Conservation (phyloP, 2,888 invertebrate genomes). For the Sinelater perroti region DNA sequence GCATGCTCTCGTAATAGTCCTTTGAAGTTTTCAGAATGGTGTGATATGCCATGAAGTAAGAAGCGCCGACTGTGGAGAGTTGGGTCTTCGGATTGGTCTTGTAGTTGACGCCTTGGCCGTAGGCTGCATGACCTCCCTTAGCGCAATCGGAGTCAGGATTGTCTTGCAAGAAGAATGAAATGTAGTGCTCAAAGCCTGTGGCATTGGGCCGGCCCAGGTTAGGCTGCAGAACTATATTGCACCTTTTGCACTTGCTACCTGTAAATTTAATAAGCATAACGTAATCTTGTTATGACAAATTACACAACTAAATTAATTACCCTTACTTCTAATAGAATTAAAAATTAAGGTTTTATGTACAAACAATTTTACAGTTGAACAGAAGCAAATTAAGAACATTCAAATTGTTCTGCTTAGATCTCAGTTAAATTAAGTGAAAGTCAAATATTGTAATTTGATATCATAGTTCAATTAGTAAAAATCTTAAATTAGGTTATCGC, state of each 20-base stretch:
- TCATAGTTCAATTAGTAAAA: too few species aligned
- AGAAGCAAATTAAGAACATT: too few species aligned
- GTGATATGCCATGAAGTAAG: slow-evolving; percentile 96
- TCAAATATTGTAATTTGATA: too few species aligned
- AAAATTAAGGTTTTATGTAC: too few species aligned
- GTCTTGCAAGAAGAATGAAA: slow-evolving; percentile 84
- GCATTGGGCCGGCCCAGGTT: slow-evolving; percentile 68
- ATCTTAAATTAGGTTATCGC: too few species aligned
- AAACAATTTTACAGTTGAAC: too few species aligned
- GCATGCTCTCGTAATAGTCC: slow-evolving; percentile 90
- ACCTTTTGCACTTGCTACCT: slow-evolving; percentile 59
- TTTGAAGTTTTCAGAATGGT: slow-evolving; percentile 86
- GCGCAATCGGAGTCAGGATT: slow-evolving; percentile 79
- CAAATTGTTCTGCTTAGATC: too few species aligned
- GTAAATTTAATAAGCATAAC: too few species aligned
- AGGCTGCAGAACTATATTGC: slow-evolving; percentile 63
- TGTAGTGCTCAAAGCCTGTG: slow-evolving; percentile 73
- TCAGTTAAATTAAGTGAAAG: too few species aligned
- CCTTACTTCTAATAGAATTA: too few species aligned
- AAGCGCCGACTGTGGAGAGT: slow-evolving; percentile 71
- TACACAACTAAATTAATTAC: too few species aligned
- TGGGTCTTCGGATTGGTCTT: slow-evolving; percentile 55
- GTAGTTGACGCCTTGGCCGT: slow-evolving; percentile 76
- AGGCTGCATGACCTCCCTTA: slow-evolving; percentile 88
- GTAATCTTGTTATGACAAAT: too few species aligned